phyloP scores from a whole-genome alignment of 2,888 invertebrate species.

The Orthonevra nobilis region DNA sequence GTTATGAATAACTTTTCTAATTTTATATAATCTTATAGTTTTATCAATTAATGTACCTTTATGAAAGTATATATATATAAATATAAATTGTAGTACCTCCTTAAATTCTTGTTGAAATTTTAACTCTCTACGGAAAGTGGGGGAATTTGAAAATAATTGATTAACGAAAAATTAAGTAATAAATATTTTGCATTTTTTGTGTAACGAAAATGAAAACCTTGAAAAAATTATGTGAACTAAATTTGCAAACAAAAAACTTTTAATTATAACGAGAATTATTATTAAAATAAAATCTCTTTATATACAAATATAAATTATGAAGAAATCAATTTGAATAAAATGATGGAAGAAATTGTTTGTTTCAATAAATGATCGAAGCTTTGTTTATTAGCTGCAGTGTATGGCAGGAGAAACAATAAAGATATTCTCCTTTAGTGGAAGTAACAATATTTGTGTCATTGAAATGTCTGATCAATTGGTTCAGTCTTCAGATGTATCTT shows the following conservation, averaged over 20 bases:
- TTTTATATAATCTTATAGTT: constrained; percentile 49
- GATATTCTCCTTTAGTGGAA: no score
- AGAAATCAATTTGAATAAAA: constrained; percentile 47
- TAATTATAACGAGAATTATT: constrained; percentile 46
- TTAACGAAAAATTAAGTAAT: constrained; percentile 10
- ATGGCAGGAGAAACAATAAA: no score
- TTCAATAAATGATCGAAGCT: no score
- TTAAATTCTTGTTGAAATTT: constrained; percentile 50
- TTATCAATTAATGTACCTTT: constrained; percentile 55
- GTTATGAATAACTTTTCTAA: constrained; percentile 22
- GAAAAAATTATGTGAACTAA: constrained; percentile 35
- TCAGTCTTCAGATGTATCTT: no score
- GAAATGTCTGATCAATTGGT: no score
- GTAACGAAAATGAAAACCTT: constrained; percentile 12
- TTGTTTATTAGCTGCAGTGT: no score
- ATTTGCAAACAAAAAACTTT: constrained; percentile 37
- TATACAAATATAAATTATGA: constrained; percentile 54
- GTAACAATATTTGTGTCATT: no score
- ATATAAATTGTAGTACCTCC: constrained; percentile 56
- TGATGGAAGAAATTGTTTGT: no score
- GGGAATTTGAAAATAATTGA: constrained; percentile 6
- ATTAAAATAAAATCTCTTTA: constrained; percentile 60
- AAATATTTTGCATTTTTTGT: constrained; percentile 15
- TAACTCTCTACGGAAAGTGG: constrained; percentile 10
- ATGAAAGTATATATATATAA: constrained; percentile 36